Evolutionary conservation across 2,888 invertebrate species (phyloP).

Genomic region (Rhingia rostrata): DNA sequence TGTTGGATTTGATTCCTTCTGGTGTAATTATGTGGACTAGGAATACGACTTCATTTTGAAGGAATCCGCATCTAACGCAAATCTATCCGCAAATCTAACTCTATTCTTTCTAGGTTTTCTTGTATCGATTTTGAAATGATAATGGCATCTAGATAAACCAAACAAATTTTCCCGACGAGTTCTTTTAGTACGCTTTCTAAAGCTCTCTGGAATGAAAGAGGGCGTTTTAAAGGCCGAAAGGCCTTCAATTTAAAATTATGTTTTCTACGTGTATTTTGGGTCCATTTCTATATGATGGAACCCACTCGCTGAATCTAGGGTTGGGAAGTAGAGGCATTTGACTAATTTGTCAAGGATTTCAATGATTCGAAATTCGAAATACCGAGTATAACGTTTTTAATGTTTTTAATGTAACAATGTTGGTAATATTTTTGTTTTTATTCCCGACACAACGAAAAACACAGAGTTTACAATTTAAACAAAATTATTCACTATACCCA

Average conservation of each 20-base stretch:
- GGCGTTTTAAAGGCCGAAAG: conserved; percentile 21
- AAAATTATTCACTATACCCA: too few species aligned
- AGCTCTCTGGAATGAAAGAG: conserved; percentile 9
- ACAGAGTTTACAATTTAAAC: too few species aligned
- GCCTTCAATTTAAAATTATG: conserved; percentile 64
- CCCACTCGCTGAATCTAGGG: conserved; percentile 19
- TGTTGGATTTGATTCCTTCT: conserved; percentile 1
- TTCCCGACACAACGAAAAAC: too few species aligned
- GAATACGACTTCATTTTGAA: conserved; percentile 14
- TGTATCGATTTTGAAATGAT: background rate
- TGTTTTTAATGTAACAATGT: too few species aligned
- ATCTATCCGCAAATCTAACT: background rate
- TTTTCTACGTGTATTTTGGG: conserved; percentile 48
- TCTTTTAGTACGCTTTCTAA: conserved; percentile 7
- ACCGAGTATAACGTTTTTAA: too few species aligned
- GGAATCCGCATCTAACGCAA: conserved; percentile 23
- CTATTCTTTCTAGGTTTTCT: background rate
- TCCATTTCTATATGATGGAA: conserved; percentile 25
- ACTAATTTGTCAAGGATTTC: conserved; percentile 18
- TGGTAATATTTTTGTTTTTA: too few species aligned
- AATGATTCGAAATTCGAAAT: too few species aligned
- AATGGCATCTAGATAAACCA: conserved; percentile 20
- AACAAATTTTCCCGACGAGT: background rate
- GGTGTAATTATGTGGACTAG: conserved; percentile 11
- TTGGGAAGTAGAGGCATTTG: conserved; percentile 15